A percentile compares a stretch with the other conserved stretches of the same genome.
These are phyloP conservation scores for Sebastiscus tertius DNA, from an alignment of 2,797 vertebrate species.

Conservation along the genomic window DNA sequence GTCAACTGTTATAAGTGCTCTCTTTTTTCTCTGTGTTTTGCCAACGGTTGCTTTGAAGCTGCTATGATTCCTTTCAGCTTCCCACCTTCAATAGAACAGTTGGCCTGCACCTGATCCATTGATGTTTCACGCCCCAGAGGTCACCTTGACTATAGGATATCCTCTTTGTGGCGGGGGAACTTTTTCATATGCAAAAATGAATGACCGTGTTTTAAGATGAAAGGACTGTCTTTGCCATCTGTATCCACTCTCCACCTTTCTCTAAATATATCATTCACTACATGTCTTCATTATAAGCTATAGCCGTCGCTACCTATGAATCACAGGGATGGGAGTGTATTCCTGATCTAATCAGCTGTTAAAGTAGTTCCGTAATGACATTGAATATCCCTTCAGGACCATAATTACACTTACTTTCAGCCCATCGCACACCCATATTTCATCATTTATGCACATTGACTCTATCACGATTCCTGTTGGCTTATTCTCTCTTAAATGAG, in stretches of 20 bases:
- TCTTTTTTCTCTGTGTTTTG: slow-evolving; percentile 47
- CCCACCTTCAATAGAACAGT: slow-evolving; percentile 61
- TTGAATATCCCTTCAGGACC: slow-evolving; percentile 52
- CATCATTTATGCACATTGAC: slow-evolving; percentile 53
- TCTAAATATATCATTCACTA: slow-evolving; percentile 5
- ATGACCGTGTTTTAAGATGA: slow-evolving; percentile 51
- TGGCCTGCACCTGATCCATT: slow-evolving; percentile 69
- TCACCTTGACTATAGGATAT: slow-evolving; percentile 53
- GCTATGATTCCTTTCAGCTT: slow-evolving; percentile 51
- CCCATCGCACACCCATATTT: slow-evolving; percentile 38
- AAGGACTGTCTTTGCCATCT: slow-evolving; percentile 46
- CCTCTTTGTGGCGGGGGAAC: slow-evolving; percentile 32
- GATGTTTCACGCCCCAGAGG: slow-evolving; percentile 64
- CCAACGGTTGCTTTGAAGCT: slow-evolving; percentile 67
- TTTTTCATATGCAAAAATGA: slow-evolving; percentile 69
- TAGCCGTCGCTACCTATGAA: slow-evolving; percentile 15
- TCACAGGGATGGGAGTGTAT: slow-evolving; percentile 30
- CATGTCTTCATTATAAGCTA: slow-evolving; percentile 29
- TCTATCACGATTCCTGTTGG: slow-evolving; percentile 27
- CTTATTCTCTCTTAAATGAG: slow-evolving; percentile 37
- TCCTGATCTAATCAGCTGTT: slow-evolving; percentile 65
- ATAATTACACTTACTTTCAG: slow-evolving; percentile 58
- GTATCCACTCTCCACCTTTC: slow-evolving; percentile 15
- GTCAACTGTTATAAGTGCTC: slow-evolving; percentile 62
- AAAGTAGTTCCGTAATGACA: slow-evolving; percentile 47